Evolutionary conservation across 92 coral and sea anemone genomes (phyloP).

Genomic region (Epizoanthus ramosus): DNA sequence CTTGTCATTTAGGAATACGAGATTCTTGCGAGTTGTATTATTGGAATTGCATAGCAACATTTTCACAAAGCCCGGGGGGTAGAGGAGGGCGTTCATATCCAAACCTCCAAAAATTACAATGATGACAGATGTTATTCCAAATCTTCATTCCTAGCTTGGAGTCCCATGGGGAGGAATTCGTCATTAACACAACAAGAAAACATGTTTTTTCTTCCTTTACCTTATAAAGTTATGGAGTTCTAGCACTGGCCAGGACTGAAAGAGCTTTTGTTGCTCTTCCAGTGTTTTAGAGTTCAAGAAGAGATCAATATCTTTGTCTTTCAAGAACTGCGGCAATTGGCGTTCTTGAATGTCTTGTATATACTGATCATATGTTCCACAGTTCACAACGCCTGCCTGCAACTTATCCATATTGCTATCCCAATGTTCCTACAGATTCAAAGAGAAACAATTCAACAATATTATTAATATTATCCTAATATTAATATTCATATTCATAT

Average conservation of each 20-base stretch:
- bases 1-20: no score
- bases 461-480: no score
- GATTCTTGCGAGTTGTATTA: no score
- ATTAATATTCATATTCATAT: no score
- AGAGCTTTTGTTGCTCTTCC: constrained; percentile 3
- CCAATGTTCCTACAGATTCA: not conserved
- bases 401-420: not conserved
- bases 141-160: no score
- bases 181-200: not conserved
- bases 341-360: not conserved
- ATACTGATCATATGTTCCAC: constrained; percentile 1
- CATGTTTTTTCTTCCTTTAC: not conserved
- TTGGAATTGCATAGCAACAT: no score
- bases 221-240: not conserved
- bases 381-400: not conserved
- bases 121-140: no score
- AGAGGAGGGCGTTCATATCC: no score
- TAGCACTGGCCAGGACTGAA: not conserved
- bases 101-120: no score
- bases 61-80: no score
- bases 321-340: not conserved
- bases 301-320: not conserved
- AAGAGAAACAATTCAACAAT: no score
- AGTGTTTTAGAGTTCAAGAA: not conserved
- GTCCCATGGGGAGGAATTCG: no score